phyloP scores from a whole-genome alignment of 1,140 invertebrate species.

The Atta colombica region DNA sequence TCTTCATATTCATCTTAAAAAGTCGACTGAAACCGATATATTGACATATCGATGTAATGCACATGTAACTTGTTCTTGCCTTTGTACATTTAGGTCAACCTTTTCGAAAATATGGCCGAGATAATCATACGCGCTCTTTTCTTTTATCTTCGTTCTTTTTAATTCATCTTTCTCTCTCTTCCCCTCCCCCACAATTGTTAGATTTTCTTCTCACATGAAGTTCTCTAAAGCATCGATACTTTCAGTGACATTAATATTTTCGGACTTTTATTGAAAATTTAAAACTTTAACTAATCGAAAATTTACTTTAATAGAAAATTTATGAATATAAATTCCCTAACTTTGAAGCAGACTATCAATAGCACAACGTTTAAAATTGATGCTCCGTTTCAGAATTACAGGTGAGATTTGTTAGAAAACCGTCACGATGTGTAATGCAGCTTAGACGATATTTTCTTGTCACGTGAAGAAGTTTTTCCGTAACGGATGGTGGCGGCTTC shows the following conservation, averaged over 20 bases:
- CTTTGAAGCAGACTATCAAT: slow-evolving; percentile 7
- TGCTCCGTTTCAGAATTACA: not conserved
- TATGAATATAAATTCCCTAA: not conserved
- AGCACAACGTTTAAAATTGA: not conserved
- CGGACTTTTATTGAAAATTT: not conserved
- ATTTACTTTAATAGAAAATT: not conserved
- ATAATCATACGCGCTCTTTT: slow-evolving; percentile 29
- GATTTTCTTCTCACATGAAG: slow-evolving; percentile 14
- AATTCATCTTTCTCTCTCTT: not conserved
- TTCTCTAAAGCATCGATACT: not conserved
- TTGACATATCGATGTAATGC: slow-evolving; percentile 63
- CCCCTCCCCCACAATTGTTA: not conserved
- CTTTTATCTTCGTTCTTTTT: not conserved
- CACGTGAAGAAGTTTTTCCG: slow-evolving; percentile 49
- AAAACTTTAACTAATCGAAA: not conserved
- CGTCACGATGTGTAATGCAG: not conserved
- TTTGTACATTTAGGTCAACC: slow-evolving; percentile 74
- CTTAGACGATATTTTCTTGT: slow-evolving; percentile 42
- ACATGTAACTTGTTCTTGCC: slow-evolving; percentile 52
- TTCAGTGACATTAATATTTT: slow-evolving; percentile 25
- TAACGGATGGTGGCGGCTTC: slow-evolving; percentile 48
- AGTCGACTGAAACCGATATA: slow-evolving; percentile 53
- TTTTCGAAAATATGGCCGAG: slow-evolving; percentile 40
- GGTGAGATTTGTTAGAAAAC: slow-evolving; percentile 27
- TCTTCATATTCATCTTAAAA: slow-evolving; percentile 62